Evolutionary conservation across 2,113 vertebrate species (phyloP), one percentile per base, ranked within the genome.

Genomic region (Hydrolagus affinis): DNA sequence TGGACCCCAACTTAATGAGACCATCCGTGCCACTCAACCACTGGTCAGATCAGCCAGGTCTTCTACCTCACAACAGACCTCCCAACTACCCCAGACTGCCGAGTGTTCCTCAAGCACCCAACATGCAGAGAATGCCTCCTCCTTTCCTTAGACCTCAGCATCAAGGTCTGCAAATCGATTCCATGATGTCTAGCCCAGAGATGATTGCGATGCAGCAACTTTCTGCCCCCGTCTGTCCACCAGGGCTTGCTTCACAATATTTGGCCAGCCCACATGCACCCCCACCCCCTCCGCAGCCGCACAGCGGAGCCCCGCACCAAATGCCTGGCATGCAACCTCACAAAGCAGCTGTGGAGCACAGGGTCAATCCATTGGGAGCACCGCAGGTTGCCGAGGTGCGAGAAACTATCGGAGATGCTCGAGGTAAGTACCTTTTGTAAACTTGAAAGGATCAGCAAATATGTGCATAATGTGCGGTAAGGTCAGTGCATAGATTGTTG

Each of bases 151-250:
- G 76, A 87, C 86, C 80, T 86, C 88, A 86, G 86, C 92, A 94
- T 8, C 93, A 95, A 88, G 94, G 94, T 19, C 90, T 90, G 83
- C 93, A 94, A 87, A 93, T 94, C 0, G 93, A 94, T 86, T 98
- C 98, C 85, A 99, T 99, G 98, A 92, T 99, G 94, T 96, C 98
- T 90, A 99, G 98, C 91, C 98, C 98, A 0, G 98, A 99, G 91
- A 99, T 99, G 98, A 94, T 98, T 2, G 98, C 96, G 89, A 95
- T 99, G 93, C 98, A 99, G 92, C 97, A 97, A 92, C 94, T 99
- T 76, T 97, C 97, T 0, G 96, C 98, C 57, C 95, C 96, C 0
- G 96, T 95, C 87, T 93, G 95, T 91, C 94, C 94, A 2, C 94
- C 95, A n/a, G 93, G 93, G 0, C 91, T 91, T 90, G 90, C 93